Evolutionary conservation across 2,888 invertebrate genomes (phyloP).

Genomic region (Lucinisca nassula): DNA sequence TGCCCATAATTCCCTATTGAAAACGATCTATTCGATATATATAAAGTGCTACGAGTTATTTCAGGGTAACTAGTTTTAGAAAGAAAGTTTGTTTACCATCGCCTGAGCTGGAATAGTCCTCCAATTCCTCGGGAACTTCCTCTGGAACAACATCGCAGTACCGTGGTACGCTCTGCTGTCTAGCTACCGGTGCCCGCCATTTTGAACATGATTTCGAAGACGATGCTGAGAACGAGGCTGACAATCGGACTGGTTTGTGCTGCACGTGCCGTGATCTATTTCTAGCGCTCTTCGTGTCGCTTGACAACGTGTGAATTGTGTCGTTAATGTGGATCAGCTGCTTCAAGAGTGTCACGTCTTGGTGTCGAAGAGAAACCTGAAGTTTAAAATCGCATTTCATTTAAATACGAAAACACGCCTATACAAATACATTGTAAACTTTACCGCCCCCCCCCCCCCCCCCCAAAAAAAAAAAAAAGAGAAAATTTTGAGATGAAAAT

Average conservation of each 20-base stretch:
- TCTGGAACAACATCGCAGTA: conserved; percentile 67
- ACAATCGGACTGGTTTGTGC: conserved; percentile 32
- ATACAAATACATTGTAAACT: too few species aligned
- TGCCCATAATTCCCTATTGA: too few species aligned
- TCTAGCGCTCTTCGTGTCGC: conserved; percentile 49
- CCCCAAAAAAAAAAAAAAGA: too few species aligned
- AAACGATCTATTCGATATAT: too few species aligned
- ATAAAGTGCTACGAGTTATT: too few species aligned
- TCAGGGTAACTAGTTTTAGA: too few species aligned
- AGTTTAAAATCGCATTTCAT: too few species aligned
- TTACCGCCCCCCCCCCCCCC: too few species aligned
- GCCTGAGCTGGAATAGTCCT: conserved; percentile 49
- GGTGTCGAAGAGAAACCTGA: conserved; percentile 68
- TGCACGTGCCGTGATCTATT: conserved; percentile 45
- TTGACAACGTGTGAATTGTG: conserved; percentile 60
- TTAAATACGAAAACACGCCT: too few species aligned
- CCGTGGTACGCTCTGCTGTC: conserved; percentile 67
- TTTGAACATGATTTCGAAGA: conserved; percentile 56
- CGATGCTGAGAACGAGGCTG: conserved; percentile 27
- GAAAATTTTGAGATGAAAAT: too few species aligned
- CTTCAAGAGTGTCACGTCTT: conserved; percentile 68
- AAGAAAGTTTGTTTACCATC: conserved; percentile 61
- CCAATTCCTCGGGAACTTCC: conserved; percentile 42
- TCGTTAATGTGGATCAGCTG: conserved; percentile 70
- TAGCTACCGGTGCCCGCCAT: conserved; percentile 55